Conservation (phyloP, 1,140 invertebrate genomes). For the Apis florea region DNA sequence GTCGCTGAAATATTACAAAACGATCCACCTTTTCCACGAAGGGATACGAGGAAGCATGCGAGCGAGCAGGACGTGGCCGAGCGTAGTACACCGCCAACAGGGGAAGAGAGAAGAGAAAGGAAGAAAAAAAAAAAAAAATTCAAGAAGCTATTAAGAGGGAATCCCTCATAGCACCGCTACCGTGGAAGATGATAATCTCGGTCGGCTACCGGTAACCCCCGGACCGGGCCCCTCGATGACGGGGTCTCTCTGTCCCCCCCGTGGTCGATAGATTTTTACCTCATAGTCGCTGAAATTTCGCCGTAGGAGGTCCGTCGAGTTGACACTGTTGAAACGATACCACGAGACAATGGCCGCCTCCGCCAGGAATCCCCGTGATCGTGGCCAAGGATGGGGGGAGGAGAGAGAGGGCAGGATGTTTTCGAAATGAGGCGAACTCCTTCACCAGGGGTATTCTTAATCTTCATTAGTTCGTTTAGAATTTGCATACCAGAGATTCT, state of each 20-base stretch:
- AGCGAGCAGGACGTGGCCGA: not conserved
- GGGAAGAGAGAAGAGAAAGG: not conserved
- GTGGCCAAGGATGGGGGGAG: not conserved
- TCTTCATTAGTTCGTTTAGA: slow-evolving; percentile 75
- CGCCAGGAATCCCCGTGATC: slow-evolving; percentile 68
- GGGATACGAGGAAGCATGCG: slow-evolving; percentile 48
- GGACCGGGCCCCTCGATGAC: slow-evolving; percentile 53
- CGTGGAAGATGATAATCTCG: slow-evolving; percentile 67
- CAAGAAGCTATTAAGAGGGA: slow-evolving; percentile 66
- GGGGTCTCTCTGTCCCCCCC: not conserved
- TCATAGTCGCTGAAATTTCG: slow-evolving; percentile 66
- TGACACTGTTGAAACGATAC: slow-evolving; percentile 59
- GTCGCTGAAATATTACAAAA: slow-evolving; percentile 58
- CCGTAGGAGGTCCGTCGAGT: slow-evolving; percentile 72
- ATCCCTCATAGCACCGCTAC: slow-evolving; percentile 65
- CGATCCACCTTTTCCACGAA: slow-evolving; percentile 53
- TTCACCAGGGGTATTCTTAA: slow-evolving; percentile 74
- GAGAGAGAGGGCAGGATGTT: slow-evolving; percentile 57
- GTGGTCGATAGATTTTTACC: slow-evolving; percentile 62
- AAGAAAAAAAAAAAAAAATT: slow-evolving; percentile 52
- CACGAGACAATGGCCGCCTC: slow-evolving; percentile 66
- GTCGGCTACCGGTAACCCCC: slow-evolving; percentile 64
- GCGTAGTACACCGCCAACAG: no score
- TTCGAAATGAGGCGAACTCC: slow-evolving; percentile 74
- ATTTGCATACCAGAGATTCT: slow-evolving; percentile 74